These are phyloP conservation scores for Sycobia sp. DNA, from an alignment of 1,140 invertebrate genomes.

Conservation along the genomic window DNA sequence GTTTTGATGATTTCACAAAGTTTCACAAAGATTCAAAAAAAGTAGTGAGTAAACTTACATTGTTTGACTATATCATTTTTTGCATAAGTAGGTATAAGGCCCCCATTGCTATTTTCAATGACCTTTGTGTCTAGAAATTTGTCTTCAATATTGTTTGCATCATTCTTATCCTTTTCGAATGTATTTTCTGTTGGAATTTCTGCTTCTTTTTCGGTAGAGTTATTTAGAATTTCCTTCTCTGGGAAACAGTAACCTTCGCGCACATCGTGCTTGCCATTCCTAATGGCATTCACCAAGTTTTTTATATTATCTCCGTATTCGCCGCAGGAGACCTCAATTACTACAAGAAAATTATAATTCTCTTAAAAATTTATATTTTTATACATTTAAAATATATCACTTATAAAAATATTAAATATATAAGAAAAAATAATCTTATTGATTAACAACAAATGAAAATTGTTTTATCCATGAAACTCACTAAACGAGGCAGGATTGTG, in stretches of 20 bases:
- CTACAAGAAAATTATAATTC: constrained; percentile 51
- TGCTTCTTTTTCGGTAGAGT: constrained; percentile 52
- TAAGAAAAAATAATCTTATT: constrained; percentile 29
- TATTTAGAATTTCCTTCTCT: constrained; percentile 69
- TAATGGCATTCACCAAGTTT: constrained; percentile 81
- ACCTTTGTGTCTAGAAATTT: constrained; percentile 62
- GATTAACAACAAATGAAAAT: too few relatives aligned
- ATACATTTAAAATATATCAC: too few relatives aligned
- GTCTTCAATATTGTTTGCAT: constrained; percentile 58
- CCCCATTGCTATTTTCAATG: constrained; percentile 48
- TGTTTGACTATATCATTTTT: constrained; percentile 74
- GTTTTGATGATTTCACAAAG: too few relatives aligned
- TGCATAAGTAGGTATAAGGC: constrained; percentile 63
- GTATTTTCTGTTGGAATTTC: constrained; percentile 51
- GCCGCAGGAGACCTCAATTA: constrained; percentile 93
- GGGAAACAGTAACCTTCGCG: constrained; percentile 69
- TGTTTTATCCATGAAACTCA: too few relatives aligned
- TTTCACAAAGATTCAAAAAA: not conserved
- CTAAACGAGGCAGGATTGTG: constrained; percentile 96
- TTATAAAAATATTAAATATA: too few relatives aligned
- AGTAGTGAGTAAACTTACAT: constrained; percentile 41
- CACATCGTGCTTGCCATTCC: constrained; percentile 81
- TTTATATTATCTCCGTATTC: constrained; percentile 91
- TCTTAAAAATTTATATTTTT: constrained; percentile 21
- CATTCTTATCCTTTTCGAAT: constrained; percentile 61